These are phyloP conservation scores for Ardeotis arabs DNA, from an alignment of 2,113 vertebrate genomes.

Conservation along the genomic window DNA sequence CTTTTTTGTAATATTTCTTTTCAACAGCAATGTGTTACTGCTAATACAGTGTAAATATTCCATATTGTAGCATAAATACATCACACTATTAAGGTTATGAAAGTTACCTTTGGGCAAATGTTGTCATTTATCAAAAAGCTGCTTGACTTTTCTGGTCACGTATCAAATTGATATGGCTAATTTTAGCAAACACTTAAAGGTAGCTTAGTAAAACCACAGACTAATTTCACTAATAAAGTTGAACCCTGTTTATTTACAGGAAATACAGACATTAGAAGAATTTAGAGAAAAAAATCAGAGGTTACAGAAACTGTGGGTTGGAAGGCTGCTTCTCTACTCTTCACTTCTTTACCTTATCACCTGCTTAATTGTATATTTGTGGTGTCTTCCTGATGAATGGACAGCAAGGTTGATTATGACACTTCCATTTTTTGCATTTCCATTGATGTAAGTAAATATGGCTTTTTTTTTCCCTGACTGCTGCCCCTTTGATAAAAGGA, in stretches of 20 bases:
- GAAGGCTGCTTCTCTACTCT: conserved; percentile 92
- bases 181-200: neutral
- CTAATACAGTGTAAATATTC: neutral
- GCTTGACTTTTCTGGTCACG: neutral
- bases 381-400: conserved; percentile 92
- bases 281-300: conserved; percentile 94
- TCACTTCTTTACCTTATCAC: conserved; percentile 86
- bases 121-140: neutral
- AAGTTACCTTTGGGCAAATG: neutral
- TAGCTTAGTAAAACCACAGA: neutral
- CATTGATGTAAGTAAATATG: conserved; percentile 88
- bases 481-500: conserved; percentile 1
- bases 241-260: conserved; percentile 77
- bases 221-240: neutral
- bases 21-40: neutral
- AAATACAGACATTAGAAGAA: conserved; percentile 91
- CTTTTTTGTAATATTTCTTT: neutral
- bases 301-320: conserved; percentile 92
- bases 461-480: neutral
- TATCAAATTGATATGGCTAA: neutral
- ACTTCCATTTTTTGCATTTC: conserved; percentile 91
- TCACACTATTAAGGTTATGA: neutral
- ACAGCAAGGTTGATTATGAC: conserved; percentile 86
- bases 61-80: neutral
- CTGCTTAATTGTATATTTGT: conserved; percentile 88